A percentile compares a stretch with the other conserved stretches of the same genome.
Conservation (phyloP, 2,797 vertebrate species). For the Smutsia gigantea region DNA sequence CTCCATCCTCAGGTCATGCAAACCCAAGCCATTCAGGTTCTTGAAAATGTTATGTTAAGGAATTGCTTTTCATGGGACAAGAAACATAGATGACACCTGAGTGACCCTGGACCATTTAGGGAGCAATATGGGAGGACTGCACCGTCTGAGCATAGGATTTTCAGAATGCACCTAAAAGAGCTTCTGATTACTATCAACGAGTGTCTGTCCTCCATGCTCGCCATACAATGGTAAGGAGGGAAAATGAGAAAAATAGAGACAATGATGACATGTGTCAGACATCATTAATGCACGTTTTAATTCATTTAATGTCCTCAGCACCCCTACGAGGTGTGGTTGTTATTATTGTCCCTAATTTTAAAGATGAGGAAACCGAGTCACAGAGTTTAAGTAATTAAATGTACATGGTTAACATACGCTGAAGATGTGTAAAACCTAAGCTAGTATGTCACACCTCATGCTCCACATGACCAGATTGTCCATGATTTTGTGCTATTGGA, state of each 20-base stretch:
- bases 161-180: neutral
- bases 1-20: neutral
- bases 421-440: neutral
- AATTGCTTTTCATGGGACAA: neutral
- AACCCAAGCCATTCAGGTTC: neutral
- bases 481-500: neutral
- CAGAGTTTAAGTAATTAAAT: neutral
- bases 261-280: neutral
- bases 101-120: neutral
- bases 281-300: neutral
- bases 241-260: neutral
- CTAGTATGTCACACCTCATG: neutral
- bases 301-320: neutral
- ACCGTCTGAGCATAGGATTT: neutral
- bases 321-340: neutral
- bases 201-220: neutral
- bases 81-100: neutral
- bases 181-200: neutral
- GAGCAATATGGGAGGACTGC: neutral
- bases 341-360: neutral
- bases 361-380: neutral
- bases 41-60: neutral
- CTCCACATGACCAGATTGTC: neutral
- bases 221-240: neutral
- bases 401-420: neutral